phyloP scores from a whole-genome alignment of 1,140 invertebrate genomes.

The Araneus ventricosus region DNA sequence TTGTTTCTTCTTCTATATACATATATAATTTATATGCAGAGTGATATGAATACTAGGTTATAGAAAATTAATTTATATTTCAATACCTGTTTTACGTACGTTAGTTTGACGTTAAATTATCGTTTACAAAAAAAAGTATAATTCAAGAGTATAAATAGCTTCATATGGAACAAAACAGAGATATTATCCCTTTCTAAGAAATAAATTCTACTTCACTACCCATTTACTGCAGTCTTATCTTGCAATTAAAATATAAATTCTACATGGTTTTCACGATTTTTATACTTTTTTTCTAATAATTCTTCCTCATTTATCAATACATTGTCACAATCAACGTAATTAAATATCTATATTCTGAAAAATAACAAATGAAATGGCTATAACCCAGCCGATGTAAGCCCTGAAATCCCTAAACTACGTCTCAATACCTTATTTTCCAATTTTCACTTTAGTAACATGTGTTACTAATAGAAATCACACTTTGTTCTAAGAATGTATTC shows the following conservation, averaged over 20 bases:
- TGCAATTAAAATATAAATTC: not conserved
- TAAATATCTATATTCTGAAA: constrained; percentile 16
- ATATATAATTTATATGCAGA: too few species aligned
- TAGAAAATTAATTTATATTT: too few species aligned
- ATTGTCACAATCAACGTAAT: not conserved
- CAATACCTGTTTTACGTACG: too few species aligned
- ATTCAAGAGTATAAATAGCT: too few species aligned
- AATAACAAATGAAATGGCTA: constrained; percentile 7
- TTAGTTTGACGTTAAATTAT: too few species aligned
- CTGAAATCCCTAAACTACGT: not conserved
- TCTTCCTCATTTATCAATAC: not conserved
- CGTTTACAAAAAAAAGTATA: too few species aligned
- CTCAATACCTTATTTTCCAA: not conserved
- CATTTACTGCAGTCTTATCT: not conserved
- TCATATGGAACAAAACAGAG: too few species aligned
- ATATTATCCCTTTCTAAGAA: too few species aligned
- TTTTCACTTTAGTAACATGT: not conserved
- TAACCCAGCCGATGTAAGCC: not conserved
- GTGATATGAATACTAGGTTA: too few species aligned
- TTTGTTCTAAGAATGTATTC: not conserved
- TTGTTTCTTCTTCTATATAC: too few species aligned
- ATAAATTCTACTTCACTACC: too few species aligned
- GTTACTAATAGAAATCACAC: not conserved
- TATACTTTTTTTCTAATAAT: not conserved
- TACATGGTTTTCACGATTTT: not conserved